A percentile compares a stretch with the other conserved stretches of the same genome.
Evolutionary conservation across 2,888 invertebrate species (phyloP).

Genomic region (Clostera curtula): DNA sequence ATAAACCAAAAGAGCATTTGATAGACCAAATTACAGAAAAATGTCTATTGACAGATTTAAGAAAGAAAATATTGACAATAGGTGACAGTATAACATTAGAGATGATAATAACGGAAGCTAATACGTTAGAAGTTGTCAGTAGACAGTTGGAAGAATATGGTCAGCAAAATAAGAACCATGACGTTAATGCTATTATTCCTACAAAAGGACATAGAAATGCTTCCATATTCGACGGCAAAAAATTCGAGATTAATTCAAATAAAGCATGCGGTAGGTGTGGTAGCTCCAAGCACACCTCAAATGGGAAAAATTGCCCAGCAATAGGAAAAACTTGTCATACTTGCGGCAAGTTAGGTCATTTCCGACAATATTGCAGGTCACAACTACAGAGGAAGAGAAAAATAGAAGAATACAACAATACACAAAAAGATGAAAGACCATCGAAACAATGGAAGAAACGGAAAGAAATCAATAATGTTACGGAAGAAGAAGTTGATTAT

Average conservation of each 20-base stretch:
- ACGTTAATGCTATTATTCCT: too few relatives aligned
- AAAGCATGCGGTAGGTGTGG: constrained; percentile 7
- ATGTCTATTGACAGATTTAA: constrained; percentile 8
- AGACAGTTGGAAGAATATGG: constrained; percentile 5
- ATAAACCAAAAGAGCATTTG: constrained; percentile 10
- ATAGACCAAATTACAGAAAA: constrained; percentile 21
- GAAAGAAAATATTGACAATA: constrained; percentile 13
- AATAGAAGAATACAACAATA: neutral
- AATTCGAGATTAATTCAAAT: neutral
- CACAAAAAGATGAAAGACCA: neutral
- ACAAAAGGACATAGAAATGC: neutral
- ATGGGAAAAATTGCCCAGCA: constrained; percentile 8
- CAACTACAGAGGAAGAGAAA: neutral
- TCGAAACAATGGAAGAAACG: neutral
- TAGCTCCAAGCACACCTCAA: constrained; percentile 1
- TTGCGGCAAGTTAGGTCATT: constrained; percentile 8
- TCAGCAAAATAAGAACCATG: neutral
- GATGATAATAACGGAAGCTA: constrained; percentile 10
- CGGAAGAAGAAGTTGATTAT: constrained; percentile 7
- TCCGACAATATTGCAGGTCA: constrained; percentile 2
- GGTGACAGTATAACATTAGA: constrained; percentile 12
- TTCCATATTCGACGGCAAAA: neutral
- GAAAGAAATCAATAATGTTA: neutral
- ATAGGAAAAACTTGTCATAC: constrained; percentile 6
- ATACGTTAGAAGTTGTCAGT: constrained; percentile 6